Evolutionary conservation across 2,113 vertebrate species (phyloP).

Genomic region (Grammomys dolichurus): DNA sequence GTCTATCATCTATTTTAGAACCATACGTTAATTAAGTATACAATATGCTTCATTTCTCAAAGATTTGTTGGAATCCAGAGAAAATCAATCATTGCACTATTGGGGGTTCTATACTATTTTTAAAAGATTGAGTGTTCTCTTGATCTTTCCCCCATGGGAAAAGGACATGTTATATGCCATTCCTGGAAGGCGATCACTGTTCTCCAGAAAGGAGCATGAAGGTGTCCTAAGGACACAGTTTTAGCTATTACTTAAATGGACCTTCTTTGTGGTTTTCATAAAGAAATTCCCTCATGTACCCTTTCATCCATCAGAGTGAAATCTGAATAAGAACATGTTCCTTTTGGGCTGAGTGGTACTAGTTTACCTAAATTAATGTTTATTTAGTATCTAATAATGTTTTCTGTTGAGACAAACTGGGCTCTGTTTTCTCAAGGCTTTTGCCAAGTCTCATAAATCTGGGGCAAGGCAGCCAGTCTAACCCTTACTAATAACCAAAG

Average conservation of each 20-base stretch:
- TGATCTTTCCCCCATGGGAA: conserved; percentile 10
- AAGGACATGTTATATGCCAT: neutral
- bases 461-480: conserved; percentile 59
- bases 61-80: conserved; percentile 47
- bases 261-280: conserved; percentile 15
- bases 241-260: conserved; percentile 50
- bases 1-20: conserved; percentile 60
- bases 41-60: conserved; percentile 43
- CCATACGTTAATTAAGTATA: neutral
- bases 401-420: conserved; percentile 70
- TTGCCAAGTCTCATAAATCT: conserved; percentile 82
- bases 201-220: conserved; percentile 3
- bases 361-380: conserved; percentile 78
- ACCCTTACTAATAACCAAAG: conserved; percentile 74
- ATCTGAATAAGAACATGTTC: conserved; percentile 45
- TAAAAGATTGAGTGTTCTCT: conserved; percentile 44
- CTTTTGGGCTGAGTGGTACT: conserved; percentile 26
- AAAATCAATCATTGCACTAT: conserved; percentile 60
- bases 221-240: conserved; percentile 18
- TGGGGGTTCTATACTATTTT: conserved; percentile 32
- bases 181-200: neutral
- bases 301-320: conserved; percentile 36
- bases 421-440: conserved; percentile 78
- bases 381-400: conserved; percentile 82
- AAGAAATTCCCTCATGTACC: neutral